These are phyloP conservation scores for Corythaeola cristata DNA, from an alignment of 2,113 vertebrate species.

Conservation along the genomic window DNA sequence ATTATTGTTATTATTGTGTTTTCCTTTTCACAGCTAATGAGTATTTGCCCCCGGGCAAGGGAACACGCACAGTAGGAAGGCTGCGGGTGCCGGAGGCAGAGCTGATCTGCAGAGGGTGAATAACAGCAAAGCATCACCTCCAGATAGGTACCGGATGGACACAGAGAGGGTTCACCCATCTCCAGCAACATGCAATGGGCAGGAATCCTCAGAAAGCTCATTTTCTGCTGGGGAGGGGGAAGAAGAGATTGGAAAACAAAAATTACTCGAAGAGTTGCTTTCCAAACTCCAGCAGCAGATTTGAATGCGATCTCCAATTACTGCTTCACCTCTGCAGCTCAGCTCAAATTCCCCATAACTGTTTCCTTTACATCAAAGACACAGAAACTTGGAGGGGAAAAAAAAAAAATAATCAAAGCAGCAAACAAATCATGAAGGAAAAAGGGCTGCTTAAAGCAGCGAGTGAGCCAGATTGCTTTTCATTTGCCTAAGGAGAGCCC, in stretches of 20 bases:
- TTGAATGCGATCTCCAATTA: neutral
- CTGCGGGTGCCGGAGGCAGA: neutral
- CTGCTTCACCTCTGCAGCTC: neutral
- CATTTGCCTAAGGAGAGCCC: slow-evolving; percentile 4
- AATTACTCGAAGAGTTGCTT: neutral
- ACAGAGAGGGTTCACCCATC: neutral
- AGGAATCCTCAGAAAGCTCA: neutral
- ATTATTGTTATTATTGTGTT: neutral
- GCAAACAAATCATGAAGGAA: slow-evolving; percentile 42
- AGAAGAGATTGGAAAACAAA: neutral
- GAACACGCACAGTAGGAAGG: neutral
- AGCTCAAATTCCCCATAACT: neutral
- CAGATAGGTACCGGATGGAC: neutral
- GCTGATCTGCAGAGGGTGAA: neutral
- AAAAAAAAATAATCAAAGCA: slow-evolving; percentile 23
- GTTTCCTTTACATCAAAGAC: slow-evolving; percentile 56
- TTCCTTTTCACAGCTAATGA: neutral
- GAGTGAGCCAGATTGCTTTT: neutral
- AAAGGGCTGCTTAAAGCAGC: neutral
- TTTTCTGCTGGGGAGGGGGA: neutral
- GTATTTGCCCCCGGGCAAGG: neutral
- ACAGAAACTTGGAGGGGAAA: neutral
- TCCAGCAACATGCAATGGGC: neutral
- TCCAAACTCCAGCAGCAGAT: neutral
- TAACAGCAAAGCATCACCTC: neutral